These are phyloP conservation scores for Triplophysa dalaica DNA, from an alignment of 2,113 vertebrate species.

Conservation along the genomic window DNA sequence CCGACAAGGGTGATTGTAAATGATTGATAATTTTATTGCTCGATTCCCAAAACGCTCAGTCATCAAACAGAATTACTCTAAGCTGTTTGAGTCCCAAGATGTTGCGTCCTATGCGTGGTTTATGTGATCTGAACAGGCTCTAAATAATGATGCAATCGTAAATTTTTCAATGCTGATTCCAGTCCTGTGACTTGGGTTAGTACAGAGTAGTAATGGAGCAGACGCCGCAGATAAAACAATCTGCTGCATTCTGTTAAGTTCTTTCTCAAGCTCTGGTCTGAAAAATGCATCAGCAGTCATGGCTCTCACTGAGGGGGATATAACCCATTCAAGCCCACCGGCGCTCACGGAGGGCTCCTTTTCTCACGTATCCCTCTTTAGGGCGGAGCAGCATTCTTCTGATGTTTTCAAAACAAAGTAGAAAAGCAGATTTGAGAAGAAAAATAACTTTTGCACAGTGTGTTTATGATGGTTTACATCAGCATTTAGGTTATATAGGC, in stretches of 20 bases:
- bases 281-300: slow-evolving; percentile 51
- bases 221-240: slow-evolving; percentile 44
- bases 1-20: not conserved
- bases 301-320: slow-evolving; percentile 34
- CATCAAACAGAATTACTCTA: slow-evolving; percentile 7
- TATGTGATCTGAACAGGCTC: not conserved
- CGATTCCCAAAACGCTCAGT: not conserved
- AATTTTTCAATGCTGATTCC: not conserved
- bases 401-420: slow-evolving; percentile 52
- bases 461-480: slow-evolving; percentile 45
- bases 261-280: slow-evolving; percentile 47
- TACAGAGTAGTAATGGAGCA: slow-evolving; percentile 25
- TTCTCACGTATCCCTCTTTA: slow-evolving; percentile 50
- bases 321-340: slow-evolving; percentile 38
- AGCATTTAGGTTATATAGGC: slow-evolving; percentile 12
- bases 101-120: slow-evolving; percentile 2
- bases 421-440: slow-evolving; percentile 45
- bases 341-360: slow-evolving; percentile 38
- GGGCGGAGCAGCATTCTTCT: slow-evolving; percentile 37
- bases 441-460: slow-evolving; percentile 33
- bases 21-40: not conserved
- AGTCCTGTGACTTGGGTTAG: not conserved
- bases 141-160: slow-evolving; percentile 14
- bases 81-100: not conserved
- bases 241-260: slow-evolving; percentile 37